Conservation (phyloP, 2,888 invertebrate genomes). For the Lasioglossum leucozonium region DNA sequence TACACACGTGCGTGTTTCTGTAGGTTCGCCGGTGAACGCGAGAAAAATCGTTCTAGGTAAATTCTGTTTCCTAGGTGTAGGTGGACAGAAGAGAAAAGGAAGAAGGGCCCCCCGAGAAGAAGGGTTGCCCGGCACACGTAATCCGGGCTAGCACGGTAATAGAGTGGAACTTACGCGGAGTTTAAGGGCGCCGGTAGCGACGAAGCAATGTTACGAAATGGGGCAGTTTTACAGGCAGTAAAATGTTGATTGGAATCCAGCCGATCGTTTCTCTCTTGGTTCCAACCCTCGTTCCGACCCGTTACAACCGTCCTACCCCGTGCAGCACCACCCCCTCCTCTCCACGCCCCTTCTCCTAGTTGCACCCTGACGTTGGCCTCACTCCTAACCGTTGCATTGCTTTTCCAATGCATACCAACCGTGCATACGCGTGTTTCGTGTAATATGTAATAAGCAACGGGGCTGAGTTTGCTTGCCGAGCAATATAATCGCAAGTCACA, state of each 20-base stretch:
- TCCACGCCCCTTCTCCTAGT: not conserved
- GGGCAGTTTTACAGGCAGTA: slow-evolving; percentile 81
- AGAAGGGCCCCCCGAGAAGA: slow-evolving; percentile 1
- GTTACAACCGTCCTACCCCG: slow-evolving; percentile 45
- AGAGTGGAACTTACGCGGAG: slow-evolving; percentile 75
- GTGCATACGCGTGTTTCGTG: slow-evolving; percentile 49
- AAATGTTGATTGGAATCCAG: slow-evolving; percentile 82
- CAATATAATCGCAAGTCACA: slow-evolving; percentile 66
- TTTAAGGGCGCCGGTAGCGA: slow-evolving; percentile 74
- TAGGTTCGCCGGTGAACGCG: not conserved
- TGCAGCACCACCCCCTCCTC: not conserved
- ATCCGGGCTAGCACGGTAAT: slow-evolving; percentile 70
- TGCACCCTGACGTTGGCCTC: slow-evolving; percentile 22
- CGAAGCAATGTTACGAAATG: slow-evolving; percentile 78
- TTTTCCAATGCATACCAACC: slow-evolving; percentile 75
- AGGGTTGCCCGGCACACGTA: slow-evolving; percentile 47
- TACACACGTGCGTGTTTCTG: not conserved
- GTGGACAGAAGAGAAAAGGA: not conserved
- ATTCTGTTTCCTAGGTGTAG: slow-evolving; percentile 60
- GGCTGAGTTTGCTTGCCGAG: slow-evolving; percentile 42
- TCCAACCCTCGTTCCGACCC: slow-evolving; percentile 53
- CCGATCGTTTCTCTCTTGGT: slow-evolving; percentile 72
- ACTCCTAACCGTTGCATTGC: slow-evolving; percentile 52
- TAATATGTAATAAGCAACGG: slow-evolving; percentile 64
- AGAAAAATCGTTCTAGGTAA: slow-evolving; percentile 66